phyloP scores from a whole-genome alignment of 2,888 invertebrate species.

The Apamea monoglypha region DNA sequence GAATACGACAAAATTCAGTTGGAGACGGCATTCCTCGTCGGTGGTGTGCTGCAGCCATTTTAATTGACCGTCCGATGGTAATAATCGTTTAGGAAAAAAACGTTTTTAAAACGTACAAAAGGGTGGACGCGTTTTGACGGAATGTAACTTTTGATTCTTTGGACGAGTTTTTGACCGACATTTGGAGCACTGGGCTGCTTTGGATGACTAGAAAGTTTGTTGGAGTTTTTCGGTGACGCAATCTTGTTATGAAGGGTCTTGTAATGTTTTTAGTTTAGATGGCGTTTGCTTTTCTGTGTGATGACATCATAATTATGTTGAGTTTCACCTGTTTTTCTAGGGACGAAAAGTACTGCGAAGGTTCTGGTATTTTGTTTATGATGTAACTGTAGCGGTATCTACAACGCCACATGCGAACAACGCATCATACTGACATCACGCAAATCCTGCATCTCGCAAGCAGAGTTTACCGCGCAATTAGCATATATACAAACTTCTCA shows the following conservation, averaged over 20 bases:
- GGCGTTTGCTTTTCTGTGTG: neutral
- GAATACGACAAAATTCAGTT: conserved; percentile 84
- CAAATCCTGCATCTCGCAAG: too few species aligned
- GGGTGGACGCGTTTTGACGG: conserved; percentile 84
- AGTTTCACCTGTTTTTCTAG: neutral
- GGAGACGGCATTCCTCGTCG: conserved; percentile 79
- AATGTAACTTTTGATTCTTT: conserved; percentile 78
- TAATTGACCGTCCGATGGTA: conserved; percentile 85
- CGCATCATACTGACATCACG: too few species aligned
- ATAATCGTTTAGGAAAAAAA: conserved; percentile 79
- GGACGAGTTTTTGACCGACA: conserved; percentile 76
- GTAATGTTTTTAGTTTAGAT: neutral
- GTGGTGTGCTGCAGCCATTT: conserved; percentile 88
- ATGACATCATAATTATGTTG: neutral
- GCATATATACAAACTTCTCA: too few species aligned
- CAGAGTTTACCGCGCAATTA: too few species aligned
- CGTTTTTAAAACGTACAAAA: conserved; percentile 68
- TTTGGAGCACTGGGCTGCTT: conserved; percentile 59
- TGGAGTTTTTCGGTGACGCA: conserved; percentile 21
- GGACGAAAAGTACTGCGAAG: too few species aligned
- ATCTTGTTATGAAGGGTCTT: conserved; percentile 27
- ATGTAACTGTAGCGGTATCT: too few species aligned
- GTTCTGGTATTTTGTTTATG: neutral
- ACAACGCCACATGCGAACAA: too few species aligned
- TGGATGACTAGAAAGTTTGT: conserved; percentile 61